A percentile compares a stretch with the other conserved stretches of the same genome.
Conservation (phyloP, 2,113 vertebrate genomes). For the Artemisiospiza belli region DNA sequence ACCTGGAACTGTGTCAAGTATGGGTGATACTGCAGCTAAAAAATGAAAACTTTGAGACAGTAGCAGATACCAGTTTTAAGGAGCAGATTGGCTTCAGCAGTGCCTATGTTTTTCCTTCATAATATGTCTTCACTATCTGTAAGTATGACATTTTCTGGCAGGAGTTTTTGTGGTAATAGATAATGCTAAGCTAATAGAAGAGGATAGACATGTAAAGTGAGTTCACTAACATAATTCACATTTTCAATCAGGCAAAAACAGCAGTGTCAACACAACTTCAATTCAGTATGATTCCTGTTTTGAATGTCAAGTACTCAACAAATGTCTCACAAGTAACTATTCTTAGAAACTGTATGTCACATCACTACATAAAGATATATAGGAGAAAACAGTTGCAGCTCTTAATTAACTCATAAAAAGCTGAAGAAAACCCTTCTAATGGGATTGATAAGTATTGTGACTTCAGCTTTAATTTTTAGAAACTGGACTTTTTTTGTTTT, state of each 20-base stretch:
- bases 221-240: slow-evolving; percentile 11
- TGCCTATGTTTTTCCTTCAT: neutral
- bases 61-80: neutral
- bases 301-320: slow-evolving; percentile 12
- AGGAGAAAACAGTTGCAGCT: neutral
- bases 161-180: neutral
- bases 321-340: neutral
- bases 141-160: neutral
- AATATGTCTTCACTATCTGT: neutral
- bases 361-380: neutral
- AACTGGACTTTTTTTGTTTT: neutral
- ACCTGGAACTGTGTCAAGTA: neutral
- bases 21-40: neutral
- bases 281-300: neutral
- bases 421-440: neutral
- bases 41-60: neutral
- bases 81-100: neutral
- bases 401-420: neutral
- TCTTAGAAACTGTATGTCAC: neutral
- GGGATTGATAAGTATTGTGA: neutral
- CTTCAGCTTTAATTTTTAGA: neutral
- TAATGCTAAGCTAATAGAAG: slow-evolving; percentile 1
- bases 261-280: neutral
- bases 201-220: neutral
- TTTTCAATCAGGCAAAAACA: neutral